Base-by-base conservation (phyloP, 2,888 invertebrate species). In the Strigamia crassipes region DNA sequence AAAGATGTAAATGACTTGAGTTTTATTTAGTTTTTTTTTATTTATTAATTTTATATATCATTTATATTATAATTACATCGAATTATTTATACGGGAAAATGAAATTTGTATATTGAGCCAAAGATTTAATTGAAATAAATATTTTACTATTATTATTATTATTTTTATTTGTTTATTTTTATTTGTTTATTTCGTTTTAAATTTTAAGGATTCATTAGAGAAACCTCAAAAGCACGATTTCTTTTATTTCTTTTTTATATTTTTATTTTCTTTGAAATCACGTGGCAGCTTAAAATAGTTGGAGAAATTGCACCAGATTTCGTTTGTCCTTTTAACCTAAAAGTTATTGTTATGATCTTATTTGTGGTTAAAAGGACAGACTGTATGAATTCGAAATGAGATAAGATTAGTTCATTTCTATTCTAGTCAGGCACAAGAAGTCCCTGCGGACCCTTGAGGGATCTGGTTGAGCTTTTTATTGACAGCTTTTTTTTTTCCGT, bases 341-440 rank as follows among this genome's bases (percentile, higher is more conserved):
- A 56, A 56, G 18, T 31, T 73, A 31, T 73, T 73, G 73, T 73
- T n/a, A 73, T 56, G 73, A 73, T 31, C 73, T 27, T 73, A 73
- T 73, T 73, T 73, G 73, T 31, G 73, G 73, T 73, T 73, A 73
- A 73, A 73, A 73, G 31, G 73, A 73, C 73, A 73, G 23, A 31
- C 73, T 27, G 23, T 73, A 73, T 73, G 73, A 73, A 73, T 73
- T 73, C 73, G 73, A 13, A 73, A 73, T 73, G 73, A 73, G 73
- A 73, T 73, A 73, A 73, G 73, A 73, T 73, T 73, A 12, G 27
- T 31, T 73, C 73, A 73, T 73, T 73, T 73, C 73, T 73, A 73
- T 73, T 73, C 73, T 27, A 73, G 73, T 73, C 73, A 73, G 31
- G 73, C 73, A 73, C 73, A 27, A 73, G 15, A 27, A 73, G 31